Percentiles rank a stretch among this genome's conserved stretches.
These are phyloP conservation scores for Zaprionus bogoriensis DNA, from an alignment of 2,888 invertebrate species.

Conservation along the genomic window DNA sequence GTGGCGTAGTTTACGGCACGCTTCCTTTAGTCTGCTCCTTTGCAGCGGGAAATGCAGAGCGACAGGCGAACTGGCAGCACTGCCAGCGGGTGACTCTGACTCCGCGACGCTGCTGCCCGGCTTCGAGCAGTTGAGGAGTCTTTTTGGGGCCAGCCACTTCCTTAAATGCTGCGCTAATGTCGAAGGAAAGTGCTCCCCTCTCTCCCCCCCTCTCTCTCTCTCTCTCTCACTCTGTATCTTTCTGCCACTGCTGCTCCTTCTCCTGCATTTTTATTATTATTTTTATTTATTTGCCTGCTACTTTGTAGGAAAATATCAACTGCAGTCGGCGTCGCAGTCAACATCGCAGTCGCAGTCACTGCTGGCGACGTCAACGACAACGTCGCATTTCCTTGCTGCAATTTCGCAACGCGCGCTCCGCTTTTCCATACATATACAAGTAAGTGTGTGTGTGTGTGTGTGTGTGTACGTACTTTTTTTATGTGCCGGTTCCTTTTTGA, in stretches of 20 bases:
- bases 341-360: no score
- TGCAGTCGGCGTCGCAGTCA: constrained; percentile 28
- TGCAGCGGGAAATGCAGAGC: constrained; percentile 41
- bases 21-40: constrained; percentile 40
- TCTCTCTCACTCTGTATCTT: no score
- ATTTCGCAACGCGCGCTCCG: constrained; percentile 59
- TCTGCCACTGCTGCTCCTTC: not conserved
- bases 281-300: constrained; percentile 66
- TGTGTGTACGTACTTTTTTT: constrained; percentile 24
- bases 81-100: constrained; percentile 19
- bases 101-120: not conserved
- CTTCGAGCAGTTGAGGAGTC: constrained; percentile 13
- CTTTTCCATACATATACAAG: constrained; percentile 12
- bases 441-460: constrained; percentile 3
- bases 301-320: constrained; percentile 62
- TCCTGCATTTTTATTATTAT: constrained; percentile 43
- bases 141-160: constrained; percentile 43
- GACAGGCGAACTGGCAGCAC: constrained; percentile 47
- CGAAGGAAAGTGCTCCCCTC: constrained; percentile 40
- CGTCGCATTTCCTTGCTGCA: constrained; percentile 73
- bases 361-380: constrained; percentile 24
- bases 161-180: constrained; percentile 72
- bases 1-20: constrained; percentile 70
- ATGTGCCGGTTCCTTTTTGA: constrained; percentile 55
- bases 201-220: not conserved